Evolutionary conservation across 2,797 vertebrate genomes (phyloP).

Genomic region (Pangasius macronema): DNA sequence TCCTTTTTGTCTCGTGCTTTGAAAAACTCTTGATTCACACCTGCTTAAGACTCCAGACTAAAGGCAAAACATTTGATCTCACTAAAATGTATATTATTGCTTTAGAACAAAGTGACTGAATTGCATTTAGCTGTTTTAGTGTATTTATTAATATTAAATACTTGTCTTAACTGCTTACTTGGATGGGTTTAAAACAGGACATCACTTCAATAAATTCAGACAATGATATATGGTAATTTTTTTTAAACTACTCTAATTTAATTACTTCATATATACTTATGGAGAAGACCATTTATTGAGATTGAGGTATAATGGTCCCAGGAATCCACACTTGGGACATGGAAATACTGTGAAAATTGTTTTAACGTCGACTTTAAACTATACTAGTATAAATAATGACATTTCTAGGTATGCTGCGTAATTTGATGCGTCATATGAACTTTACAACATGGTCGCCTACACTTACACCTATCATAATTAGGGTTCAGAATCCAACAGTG

Average conservation of each 20-base stretch:
- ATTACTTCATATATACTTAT: neutral
- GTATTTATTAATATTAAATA: neutral
- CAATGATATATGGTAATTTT: neutral
- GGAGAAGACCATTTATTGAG: neutral
- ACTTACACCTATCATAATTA: neutral
- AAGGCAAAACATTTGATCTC: neutral
- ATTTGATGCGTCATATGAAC: neutral
- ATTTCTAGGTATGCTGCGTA: neutral
- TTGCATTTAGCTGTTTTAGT: neutral
- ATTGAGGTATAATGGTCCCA: neutral
- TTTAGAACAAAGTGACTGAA: neutral
- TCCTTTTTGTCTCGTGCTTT: conserved; percentile 11
- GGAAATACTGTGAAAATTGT: neutral
- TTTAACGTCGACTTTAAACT: neutral
- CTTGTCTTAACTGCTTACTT: neutral
- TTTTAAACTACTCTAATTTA: neutral
- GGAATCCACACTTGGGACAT: neutral
- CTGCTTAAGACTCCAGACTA: neutral
- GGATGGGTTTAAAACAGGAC: neutral
- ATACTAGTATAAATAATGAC: neutral
- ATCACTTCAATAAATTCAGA: neutral
- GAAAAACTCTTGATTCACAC: neutral
- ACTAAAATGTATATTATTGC: neutral
- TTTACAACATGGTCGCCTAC: neutral
- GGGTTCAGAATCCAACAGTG: neutral